phyloP scores from a whole-genome alignment of 2,797 vertebrate genomes.

The Megaceryle alcyon region DNA sequence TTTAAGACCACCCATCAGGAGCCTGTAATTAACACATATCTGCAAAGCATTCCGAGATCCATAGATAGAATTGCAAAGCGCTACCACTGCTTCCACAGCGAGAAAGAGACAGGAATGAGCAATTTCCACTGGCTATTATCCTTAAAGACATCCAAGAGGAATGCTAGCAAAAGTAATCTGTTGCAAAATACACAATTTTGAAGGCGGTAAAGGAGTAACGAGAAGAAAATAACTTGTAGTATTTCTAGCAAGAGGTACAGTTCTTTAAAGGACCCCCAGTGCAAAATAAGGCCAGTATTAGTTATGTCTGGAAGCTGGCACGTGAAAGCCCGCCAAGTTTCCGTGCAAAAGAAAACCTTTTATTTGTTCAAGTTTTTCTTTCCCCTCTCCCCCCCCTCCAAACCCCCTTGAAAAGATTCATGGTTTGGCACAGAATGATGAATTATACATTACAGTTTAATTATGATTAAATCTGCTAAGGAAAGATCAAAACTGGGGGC shows the following conservation, averaged over 20 bases:
- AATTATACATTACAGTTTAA: slow-evolving; percentile 34
- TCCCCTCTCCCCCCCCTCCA: not conserved
- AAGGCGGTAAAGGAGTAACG: not conserved
- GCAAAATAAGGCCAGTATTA: not conserved
- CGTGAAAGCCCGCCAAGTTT: slow-evolving; percentile 32
- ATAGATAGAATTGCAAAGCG: not conserved
- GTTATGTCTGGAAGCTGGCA: slow-evolving; percentile 40
- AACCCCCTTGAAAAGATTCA: not conserved
- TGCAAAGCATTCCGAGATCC: not conserved
- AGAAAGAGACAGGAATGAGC: not conserved
- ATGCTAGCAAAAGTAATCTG: not conserved
- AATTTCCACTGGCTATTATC: not conserved
- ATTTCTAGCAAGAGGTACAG: not conserved
- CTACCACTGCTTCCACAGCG: not conserved
- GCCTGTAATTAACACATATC: not conserved
- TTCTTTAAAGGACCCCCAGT: not conserved
- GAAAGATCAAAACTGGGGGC: not conserved
- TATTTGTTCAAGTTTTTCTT: slow-evolving; percentile 25
- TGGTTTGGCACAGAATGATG: not conserved
- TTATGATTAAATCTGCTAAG: not conserved
- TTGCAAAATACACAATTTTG: not conserved
- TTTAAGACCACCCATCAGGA: not conserved
- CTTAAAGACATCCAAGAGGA: not conserved
- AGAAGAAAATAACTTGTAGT: not conserved
- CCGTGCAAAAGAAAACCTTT: slow-evolving; percentile 44